phyloP scores from a whole-genome alignment of 2,888 invertebrate species.

The Auanema freiburgensis region DNA sequence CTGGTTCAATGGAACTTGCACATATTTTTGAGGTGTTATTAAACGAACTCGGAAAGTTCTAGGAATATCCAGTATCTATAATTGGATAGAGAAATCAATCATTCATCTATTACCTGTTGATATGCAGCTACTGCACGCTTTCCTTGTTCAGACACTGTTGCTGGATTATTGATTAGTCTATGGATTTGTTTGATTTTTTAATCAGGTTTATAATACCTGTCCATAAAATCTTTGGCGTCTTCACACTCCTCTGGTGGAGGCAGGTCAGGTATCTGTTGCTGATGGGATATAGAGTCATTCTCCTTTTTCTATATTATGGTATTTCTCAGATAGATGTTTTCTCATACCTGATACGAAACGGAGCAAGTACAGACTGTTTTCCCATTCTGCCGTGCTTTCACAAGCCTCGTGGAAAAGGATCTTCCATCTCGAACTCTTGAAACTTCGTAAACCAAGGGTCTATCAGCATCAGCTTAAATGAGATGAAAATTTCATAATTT shows the following conservation, averaged over 20 bases:
- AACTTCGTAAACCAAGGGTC: constrained; percentile 66
- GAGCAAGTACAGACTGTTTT: constrained; percentile 62
- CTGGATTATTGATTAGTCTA: constrained; percentile 35
- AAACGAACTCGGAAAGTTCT: constrained; percentile 34
- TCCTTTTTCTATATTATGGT: constrained; percentile 19
- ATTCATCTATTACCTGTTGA: constrained; percentile 23
- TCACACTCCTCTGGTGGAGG: constrained; percentile 63
- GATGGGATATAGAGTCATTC: constrained; percentile 59
- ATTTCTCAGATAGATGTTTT: constrained; percentile 1
- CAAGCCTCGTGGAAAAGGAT: constrained; percentile 64
- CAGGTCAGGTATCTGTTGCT: constrained; percentile 65
- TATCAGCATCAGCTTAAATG: constrained; percentile 35
- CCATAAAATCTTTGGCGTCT: constrained; percentile 30
- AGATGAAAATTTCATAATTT: constrained; percentile 3
- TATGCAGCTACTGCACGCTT: constrained; percentile 34
- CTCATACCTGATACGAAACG: constrained; percentile 54
- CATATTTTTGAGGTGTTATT: constrained; percentile 41
- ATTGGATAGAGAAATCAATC: no score
- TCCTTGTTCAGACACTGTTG: constrained; percentile 38
- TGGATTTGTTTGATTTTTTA: constrained; percentile 1
- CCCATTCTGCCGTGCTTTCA: constrained; percentile 66
- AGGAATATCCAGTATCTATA: constrained; percentile 39
- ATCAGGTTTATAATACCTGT: constrained; percentile 22
- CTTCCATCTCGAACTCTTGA: constrained; percentile 65
- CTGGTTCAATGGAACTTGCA: constrained; percentile 31